Base-by-base conservation (phyloP, 1,140 invertebrate species). In the Cydia strobilella region DNA sequence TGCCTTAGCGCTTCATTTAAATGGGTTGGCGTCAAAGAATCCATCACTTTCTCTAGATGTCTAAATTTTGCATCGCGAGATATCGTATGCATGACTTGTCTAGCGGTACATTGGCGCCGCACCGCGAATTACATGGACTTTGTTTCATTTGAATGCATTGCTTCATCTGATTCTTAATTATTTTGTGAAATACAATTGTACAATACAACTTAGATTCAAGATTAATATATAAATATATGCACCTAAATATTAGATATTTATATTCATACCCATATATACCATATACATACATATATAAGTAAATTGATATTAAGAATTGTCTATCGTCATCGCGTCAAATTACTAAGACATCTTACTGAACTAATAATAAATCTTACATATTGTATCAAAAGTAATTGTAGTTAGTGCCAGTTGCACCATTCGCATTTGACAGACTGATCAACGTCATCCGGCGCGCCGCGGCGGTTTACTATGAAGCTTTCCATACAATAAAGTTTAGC, bases 1-100 rank as follows among this genome's bases (percentile, higher is more conserved):
- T 23, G 18, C 20, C 15, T 51, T 59, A 59, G 10, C 54, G 7
- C 54, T 23, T 59, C 20, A 23, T 59, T 23, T 20, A 59, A 18
- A 59, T 20, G 48, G 48, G 48, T 20, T 51, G 51, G 51, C 51
- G 51, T 59, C 54, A 59, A 59, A 10, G 54, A 59, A 69, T 69
- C 65, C 65, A 69, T 69, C 65, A 69, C 65, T 69, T 69, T 69
- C 65, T 69, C 31, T 42, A 69, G 65, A 69, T 18, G 65, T 69
- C 65, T 69, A 69, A 35, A 69, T 35, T 23, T 59, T 69, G 65
- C 31, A 69, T 69, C 18, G 27, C 63, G 27, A n/a, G 31, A 69
- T 69, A 69, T 69, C 5, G 65, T 69, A 69, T 69, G 65, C 65
- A 69, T 69, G 65, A 69, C 13, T 69, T 69, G 27, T 69, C 65